Evolutionary conservation across 2,113 vertebrate species (phyloP), one percentile per base, ranked within the genome.

Genomic region (Butorides virescens): DNA sequence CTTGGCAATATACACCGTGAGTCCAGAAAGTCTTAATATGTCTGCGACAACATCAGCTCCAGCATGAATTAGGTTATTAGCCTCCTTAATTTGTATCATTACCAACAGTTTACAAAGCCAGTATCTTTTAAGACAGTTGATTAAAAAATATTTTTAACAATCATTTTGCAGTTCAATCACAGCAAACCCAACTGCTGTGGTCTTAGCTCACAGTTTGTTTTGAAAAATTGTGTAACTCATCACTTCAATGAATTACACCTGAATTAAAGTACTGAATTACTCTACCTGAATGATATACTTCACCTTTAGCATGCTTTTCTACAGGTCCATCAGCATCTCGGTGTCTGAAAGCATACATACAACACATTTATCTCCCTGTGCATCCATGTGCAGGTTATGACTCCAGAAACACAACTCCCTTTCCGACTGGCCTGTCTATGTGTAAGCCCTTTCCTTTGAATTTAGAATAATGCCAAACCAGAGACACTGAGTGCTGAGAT

Each of bases 131-230:
- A 89, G 32, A 75, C 30, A 9, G 50, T 47, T 89, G 76, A 89
- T 93, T 92, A 78, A 93, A 77, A 90, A 91, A 55, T 58, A 23
- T 61, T 91, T 88, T 92, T 72, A 92, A 67, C 32, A 66, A 61
- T 22, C 3, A 39, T 93, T 97, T 93, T 91, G 46, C 49, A 68
- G 49, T 15, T 93, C 70, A 93, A 82, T 79, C 58, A 61, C 29
- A 70, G 32, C 49, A 78, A 93, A 79, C 2, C 5, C 11, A 92
- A 85, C 7, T 53, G 52, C 11, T 70, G 25, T 70, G 80, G 16
- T 79, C 80, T 82, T 75, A 63, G 81, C 66, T 85, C 30, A 56
- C 10, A 26, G 82, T 93, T 87, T 72, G 15, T 76, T 86, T 84
- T 37, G 53, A 53, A 88, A 77, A 86, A 26, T 36, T 25, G 19